Percentiles rank a stretch among this genome's conserved stretches.
Evolutionary conservation across 2,113 vertebrate genomes (phyloP).

Genomic region (Cyanoramphus novaezelandiae): DNA sequence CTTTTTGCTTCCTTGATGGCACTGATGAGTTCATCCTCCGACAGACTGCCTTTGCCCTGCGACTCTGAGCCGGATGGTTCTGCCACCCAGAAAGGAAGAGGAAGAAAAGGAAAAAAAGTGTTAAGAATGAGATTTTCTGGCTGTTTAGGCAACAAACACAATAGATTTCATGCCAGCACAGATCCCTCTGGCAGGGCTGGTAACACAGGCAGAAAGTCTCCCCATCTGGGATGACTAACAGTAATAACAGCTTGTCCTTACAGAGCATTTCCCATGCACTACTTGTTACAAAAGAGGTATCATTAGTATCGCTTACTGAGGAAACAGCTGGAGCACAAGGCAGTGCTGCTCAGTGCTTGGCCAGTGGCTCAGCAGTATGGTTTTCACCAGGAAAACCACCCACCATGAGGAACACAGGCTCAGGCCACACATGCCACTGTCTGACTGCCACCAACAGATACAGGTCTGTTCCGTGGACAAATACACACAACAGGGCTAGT

Average conservation of each 20-base stretch:
- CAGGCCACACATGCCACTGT: background rate
- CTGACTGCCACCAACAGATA: background rate
- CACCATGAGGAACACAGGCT: background rate
- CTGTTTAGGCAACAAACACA: slow-evolving; percentile 11
- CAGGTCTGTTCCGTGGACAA: fast-evolving
- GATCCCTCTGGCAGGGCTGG: background rate
- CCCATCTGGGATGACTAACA: background rate
- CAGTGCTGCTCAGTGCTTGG: background rate
- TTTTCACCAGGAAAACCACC: background rate
- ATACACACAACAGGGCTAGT: background rate
- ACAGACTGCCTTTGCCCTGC: slow-evolving; percentile 76
- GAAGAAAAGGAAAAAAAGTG: background rate
- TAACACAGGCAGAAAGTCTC: background rate
- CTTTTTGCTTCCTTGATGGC: slow-evolving; percentile 77
- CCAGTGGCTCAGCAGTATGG: background rate
- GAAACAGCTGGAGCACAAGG: background rate
- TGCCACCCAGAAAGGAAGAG: slow-evolving; percentile 25
- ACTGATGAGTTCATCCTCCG: slow-evolving; percentile 76
- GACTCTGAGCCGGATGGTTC: slow-evolving; percentile 79
- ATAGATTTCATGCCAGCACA: background rate
- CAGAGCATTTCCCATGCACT: background rate
- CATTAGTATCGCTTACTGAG: background rate
- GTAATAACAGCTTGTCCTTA: background rate
- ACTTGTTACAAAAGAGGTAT: background rate
- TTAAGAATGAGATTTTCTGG: slow-evolving; percentile 10